Evolutionary conservation across 2,113 vertebrate genomes (phyloP), one percentile per base, ranked within the genome.

Genomic region (Nettapus auritus): DNA sequence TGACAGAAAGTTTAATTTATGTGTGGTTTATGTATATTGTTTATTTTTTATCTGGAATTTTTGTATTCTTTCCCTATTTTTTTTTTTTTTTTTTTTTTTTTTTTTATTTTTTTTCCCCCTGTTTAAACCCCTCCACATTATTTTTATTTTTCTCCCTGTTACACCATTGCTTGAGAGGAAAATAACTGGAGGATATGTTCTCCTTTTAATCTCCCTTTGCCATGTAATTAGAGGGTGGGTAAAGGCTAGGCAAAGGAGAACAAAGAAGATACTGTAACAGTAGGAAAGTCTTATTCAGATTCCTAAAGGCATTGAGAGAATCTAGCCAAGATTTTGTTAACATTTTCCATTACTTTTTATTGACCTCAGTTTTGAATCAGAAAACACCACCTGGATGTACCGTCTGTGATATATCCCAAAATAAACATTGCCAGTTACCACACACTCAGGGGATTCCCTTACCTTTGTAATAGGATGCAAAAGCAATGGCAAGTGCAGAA

Each of bases 331-430:
- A 78, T 48, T 84, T 92, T 68, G 7, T 34, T 82, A 82, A 88
- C 3, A 70, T 88, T 96, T 96, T 92, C 91, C 90, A 74, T 60
- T 59, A 63, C 36, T 78, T 94, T 86, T 94, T 78, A 86, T 42
- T 96, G 85, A 83, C 79, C 79, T 91, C 56, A 93, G 20, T 44
- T 83, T 81, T 86, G 68, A 96, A 90, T 87, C 71, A 83, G 46
- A 94, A 89, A 93, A 86, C 62, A 88, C 60, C 82, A 96, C 88
- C 89, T 93, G 75, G 64, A 74, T 60, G 34, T 33, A 53, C 28
- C 1, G 19, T 74, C 78, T 93, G 59, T 50, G 77, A 15, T 2
- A 1, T 36, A 83, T 67, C 76, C 76, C 91, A 86, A 88, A 95
- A 86, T 89, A 91, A 93, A 78, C 68, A 68, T 4, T 71, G 13